Percentiles rank a stretch among this genome's conserved stretches.
phyloP scores from a whole-genome alignment of 2,797 vertebrate genomes.

The Channa striata region DNA sequence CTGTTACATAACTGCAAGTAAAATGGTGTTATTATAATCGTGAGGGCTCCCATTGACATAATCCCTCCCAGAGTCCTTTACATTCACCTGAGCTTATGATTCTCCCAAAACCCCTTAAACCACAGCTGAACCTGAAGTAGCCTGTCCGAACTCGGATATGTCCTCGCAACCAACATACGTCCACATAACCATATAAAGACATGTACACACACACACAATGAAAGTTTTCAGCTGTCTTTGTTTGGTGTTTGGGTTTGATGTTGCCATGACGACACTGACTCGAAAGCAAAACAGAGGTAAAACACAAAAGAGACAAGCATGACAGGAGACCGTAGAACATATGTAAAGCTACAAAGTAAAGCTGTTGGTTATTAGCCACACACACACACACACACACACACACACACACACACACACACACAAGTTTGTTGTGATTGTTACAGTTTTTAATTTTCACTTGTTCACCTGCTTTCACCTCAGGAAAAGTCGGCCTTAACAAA shows the following conservation, averaged over 20 bases:
- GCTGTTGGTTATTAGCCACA: background rate
- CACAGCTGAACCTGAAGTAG: background rate
- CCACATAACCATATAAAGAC: background rate
- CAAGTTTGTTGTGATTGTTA: background rate
- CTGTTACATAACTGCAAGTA: constrained; percentile 48
- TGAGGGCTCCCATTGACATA: background rate
- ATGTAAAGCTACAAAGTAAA: constrained; percentile 26
- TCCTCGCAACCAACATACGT: background rate
- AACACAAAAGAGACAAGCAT: constrained; percentile 28
- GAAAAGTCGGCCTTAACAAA: background rate
- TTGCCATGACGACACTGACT: constrained; percentile 49
- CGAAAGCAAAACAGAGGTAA: constrained; percentile 49
- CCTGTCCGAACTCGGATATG: background rate
- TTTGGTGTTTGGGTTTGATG: constrained; percentile 60
- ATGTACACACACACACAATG: constrained; percentile 18
- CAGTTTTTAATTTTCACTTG: background rate
- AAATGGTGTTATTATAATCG: background rate
- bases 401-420: background rate
- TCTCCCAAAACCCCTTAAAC: background rate
- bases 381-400: background rate
- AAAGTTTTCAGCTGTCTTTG: constrained; percentile 60
- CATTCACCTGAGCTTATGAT: background rate
- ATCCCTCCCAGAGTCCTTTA: background rate
- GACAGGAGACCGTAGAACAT: constrained; percentile 28
- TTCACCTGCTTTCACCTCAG: background rate